Conservation (phyloP, 2,888 invertebrate species). For the Zygothrica quintamaculata region DNA sequence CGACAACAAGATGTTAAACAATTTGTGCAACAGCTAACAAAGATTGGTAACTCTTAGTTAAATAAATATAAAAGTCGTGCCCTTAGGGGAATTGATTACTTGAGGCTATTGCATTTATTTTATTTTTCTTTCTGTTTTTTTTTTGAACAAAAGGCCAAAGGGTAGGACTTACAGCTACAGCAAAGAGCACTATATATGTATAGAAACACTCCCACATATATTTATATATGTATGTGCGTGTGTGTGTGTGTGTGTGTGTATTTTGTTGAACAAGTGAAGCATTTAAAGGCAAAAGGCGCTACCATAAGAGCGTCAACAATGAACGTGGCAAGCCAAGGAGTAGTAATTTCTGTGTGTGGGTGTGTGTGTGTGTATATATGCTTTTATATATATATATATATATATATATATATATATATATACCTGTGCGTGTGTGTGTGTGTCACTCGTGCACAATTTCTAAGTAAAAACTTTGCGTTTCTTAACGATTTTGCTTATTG, state of each 20-base stretch:
- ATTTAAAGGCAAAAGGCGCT: constrained; percentile 6
- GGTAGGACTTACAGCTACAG: constrained; percentile 28
- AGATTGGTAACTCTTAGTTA: not conserved
- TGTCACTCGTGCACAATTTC: constrained; percentile 35
- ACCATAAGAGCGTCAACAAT: constrained; percentile 37
- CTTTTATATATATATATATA: not conserved
- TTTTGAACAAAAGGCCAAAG: constrained; percentile 13
- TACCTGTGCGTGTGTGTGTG: constrained; percentile 8
- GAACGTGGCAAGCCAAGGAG: constrained; percentile 19
- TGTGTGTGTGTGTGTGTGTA: constrained; percentile 1
- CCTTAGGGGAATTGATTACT: not conserved
- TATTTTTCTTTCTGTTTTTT: too few relatives aligned
- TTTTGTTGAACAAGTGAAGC: not conserved
- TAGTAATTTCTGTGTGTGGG: constrained; percentile 20
- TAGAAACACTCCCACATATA: constrained; percentile 6
- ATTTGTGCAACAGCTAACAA: not conserved
- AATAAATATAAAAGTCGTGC: not conserved
- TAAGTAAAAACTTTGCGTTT: constrained; percentile 54
- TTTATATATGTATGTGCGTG: not conserved
- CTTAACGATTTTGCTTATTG: constrained; percentile 76
- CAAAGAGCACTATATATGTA: constrained; percentile 48
- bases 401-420: not conserved
- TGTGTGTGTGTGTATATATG: not conserved
- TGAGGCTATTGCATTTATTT: not conserved
- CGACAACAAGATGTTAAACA: not conserved